Evolutionary conservation across 2,797 vertebrate genomes (phyloP), one percentile per base, ranked within the genome.

Genomic region (Todus mexicanus): DNA sequence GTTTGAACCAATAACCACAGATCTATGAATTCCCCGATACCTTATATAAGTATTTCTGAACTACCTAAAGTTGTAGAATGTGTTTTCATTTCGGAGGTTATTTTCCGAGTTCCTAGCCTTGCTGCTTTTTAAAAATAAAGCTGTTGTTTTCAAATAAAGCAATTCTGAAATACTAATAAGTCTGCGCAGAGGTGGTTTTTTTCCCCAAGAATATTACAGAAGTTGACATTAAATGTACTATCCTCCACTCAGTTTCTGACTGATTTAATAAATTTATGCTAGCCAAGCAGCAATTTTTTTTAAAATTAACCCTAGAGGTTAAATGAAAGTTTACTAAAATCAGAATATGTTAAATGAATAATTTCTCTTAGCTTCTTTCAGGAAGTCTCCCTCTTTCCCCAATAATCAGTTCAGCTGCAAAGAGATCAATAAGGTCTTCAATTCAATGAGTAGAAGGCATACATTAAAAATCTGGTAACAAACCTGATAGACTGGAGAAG

Each of bases 281-380:
- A 93, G 74, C 43, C 82, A 91, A 95, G 64, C 81, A 88, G 82
- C 56, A 70, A 19, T 70, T 72, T 79, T 93, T 89, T 51, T 90
- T 87, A 92, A 84, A 88, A 96, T 96, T 92, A 97, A 95, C 93
- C 89, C 80, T 87, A 66, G 25, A 94, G 91, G 91, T 95, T 95
- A 96, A 96, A 89, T 75, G 59, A 84, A 93, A 93, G 84, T 93
- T 95, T 96, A 91, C 94, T 95, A 92, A 91, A 95, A 79, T 59
- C 37, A 80, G 79, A 94, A 76, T 91, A 94, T 83, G 73, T 95
- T 92, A 94, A 95, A 95, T 66, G 83, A 93, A 65, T 94, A 90
- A 90, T 93, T 90, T 92, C 71, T 95, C 79, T 73, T 94, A 69
- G 60, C 71, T 95, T 94, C 75, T 92, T 91, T 89, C 84, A 93